phyloP scores from a whole-genome alignment of 2,888 invertebrate genomes.

The Cerastoderma edule region DNA sequence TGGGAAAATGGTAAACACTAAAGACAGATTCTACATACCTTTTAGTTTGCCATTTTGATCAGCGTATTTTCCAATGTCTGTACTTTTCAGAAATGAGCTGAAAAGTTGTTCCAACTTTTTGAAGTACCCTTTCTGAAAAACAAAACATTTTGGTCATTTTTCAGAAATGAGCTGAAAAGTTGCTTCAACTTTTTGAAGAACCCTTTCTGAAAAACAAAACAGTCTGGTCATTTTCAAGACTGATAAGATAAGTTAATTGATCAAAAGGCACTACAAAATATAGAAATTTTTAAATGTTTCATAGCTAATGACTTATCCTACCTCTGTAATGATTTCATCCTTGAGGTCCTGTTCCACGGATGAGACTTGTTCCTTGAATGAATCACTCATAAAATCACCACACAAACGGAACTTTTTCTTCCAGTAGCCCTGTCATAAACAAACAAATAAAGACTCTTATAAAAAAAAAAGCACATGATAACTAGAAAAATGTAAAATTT shows the following conservation, averaged over 20 bases:
- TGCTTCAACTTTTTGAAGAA: constrained; percentile 71
- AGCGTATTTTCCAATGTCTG: constrained; percentile 17
- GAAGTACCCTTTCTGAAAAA: constrained; percentile 73
- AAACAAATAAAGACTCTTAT: neutral
- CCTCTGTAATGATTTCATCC: constrained; percentile 77
- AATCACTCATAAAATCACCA: constrained; percentile 64
- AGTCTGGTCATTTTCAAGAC: too few relatives aligned
- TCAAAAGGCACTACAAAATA: too few relatives aligned
- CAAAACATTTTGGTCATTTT: constrained; percentile 20
- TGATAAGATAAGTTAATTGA: too few relatives aligned
- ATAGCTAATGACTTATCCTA: constrained; percentile 34
- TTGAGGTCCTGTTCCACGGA: constrained; percentile 67
- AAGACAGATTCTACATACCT: constrained; percentile 1
- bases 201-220: constrained; percentile 66
- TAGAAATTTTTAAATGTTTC: too few relatives aligned
- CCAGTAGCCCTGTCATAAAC: constrained; percentile 74
- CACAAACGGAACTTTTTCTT: constrained; percentile 74
- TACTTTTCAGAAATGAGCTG: constrained; percentile 52
- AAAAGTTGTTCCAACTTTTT: constrained; percentile 69
- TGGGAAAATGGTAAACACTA: neutral
- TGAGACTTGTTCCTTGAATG: constrained; percentile 57
- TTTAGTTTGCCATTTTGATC: neutral
- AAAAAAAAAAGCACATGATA: neutral
- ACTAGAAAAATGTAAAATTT: too few relatives aligned
- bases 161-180: constrained; percentile 61